A percentile compares a stretch with the other conserved stretches of the same genome.
These are phyloP conservation scores for Anthopleura sola DNA, from an alignment of 64 coral and sea anemone genomes.

Conservation along the genomic window DNA sequence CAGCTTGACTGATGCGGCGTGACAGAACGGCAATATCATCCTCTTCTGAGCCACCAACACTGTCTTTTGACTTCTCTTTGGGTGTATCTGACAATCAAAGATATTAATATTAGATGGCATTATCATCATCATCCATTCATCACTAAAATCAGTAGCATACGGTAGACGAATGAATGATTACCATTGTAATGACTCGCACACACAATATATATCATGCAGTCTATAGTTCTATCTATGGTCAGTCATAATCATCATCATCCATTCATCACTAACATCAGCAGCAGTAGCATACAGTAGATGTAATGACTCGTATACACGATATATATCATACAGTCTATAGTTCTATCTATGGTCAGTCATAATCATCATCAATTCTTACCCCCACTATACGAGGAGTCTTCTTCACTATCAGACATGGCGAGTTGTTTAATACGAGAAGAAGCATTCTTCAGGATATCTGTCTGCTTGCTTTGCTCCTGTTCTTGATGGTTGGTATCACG, in stretches of 20 bases:
- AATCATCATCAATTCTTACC: not conserved
- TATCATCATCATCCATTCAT: not conserved
- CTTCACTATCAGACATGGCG: slow-evolving; percentile 75
- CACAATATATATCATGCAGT: too few species aligned
- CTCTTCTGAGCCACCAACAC: not conserved
- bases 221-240: too few species aligned
- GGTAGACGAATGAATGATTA: not conserved
- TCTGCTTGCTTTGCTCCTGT: too few species aligned
- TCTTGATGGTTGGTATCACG: too few species aligned
- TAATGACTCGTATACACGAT: too few species aligned
- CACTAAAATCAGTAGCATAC: too few species aligned
- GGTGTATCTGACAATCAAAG: not conserved
- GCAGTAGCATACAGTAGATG: too few species aligned
- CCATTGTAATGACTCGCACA: not conserved
- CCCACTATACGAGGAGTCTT: slow-evolving; percentile 8
- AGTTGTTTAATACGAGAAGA: slow-evolving; percentile 63
- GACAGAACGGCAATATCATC: slow-evolving; percentile 54
- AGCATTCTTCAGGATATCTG: slow-evolving; percentile 51
- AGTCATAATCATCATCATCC: not conserved
- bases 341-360: too few species aligned
- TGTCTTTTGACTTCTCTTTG: not conserved
- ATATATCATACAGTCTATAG: too few species aligned
- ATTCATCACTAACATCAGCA: too few species aligned
- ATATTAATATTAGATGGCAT: not conserved
- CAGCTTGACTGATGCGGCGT: slow-evolving; percentile 52